Base-by-base conservation (phyloP, 2,888 invertebrate genomes). In the Geophilus truncorum region DNA sequence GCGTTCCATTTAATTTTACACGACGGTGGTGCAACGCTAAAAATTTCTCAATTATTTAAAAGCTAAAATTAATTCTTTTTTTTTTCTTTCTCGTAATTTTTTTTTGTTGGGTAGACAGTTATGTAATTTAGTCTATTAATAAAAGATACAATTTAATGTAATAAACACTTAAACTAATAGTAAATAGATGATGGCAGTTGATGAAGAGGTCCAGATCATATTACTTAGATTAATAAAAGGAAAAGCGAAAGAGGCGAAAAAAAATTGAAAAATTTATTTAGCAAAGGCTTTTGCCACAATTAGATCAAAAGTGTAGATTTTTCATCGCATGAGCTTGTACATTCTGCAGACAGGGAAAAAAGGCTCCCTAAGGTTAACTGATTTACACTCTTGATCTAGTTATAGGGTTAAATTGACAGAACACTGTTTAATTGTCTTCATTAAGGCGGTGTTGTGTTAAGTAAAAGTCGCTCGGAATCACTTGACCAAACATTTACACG, bases 201-300 rank as follows among this genome's bases (percentile, higher is more conserved):
- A 62, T 62, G 62, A 62, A 62, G 62, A 23, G 62, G 62, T 62
- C 62, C 62, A 62, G 62, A 62, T 62, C 62, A 28, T 62, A 62
- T 62, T 25, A 62, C 62, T 23, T 28, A 62, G 62, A 28, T 62
- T 62, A 62, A 62, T 62, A 62, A 62, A 62, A 25, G 62, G 12
- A 62, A 45, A 45, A 45, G 45, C 3, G 45, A 18, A 45, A 12
- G 18, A n/a, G n/a, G n/a, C n/a, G n/a, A n/a, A 45, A 45, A 45
- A 21, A 62, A 62, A 62, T 62, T 62, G 28, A 23, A 62, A 62
- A 62, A 62, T 62, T 25, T 10, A 62, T 62, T 62, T 62, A 62
- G 62, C 62, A 62, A 62, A 28, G 62, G 62, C 62, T 62, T 62
- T 62, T 62, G 62, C 62, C 62, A 62, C 62, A 62, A 62, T 62